Evolutionary conservation across 1,140 invertebrate genomes (phyloP).

Genomic region (Drosophila kohkoa): DNA sequence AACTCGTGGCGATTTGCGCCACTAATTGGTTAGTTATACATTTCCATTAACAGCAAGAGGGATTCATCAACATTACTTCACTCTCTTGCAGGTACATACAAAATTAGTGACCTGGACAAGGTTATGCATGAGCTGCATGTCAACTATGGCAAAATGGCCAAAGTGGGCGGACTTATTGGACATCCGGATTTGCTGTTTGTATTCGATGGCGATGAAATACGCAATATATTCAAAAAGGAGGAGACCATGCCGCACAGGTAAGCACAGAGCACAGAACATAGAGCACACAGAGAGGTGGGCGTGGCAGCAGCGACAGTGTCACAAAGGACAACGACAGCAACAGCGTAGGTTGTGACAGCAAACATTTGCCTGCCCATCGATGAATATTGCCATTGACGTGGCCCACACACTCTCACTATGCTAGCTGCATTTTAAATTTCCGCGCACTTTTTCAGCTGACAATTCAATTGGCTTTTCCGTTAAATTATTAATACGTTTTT

Average conservation of each 20-base stretch:
- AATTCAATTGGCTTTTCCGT: background rate
- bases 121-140: constrained; percentile 88
- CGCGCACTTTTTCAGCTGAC: background rate
- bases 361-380: background rate
- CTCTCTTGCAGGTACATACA: constrained; percentile 88
- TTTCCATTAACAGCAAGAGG: background rate
- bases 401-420: background rate
- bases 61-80: background rate
- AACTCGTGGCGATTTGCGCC: constrained; percentile 93
- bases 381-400: no score
- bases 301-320: background rate
- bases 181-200: constrained; percentile 92
- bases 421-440: background rate
- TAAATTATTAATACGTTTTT: background rate
- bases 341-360: constrained; percentile 3
- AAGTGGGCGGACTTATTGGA: constrained; percentile 90
- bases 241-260: constrained; percentile 89
- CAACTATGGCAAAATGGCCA: constrained; percentile 90
- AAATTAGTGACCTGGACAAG: constrained; percentile 91
- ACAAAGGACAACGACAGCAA: constrained; percentile 1
- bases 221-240: constrained; percentile 90
- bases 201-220: constrained; percentile 91
- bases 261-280: constrained; percentile 32
- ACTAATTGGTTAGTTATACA: constrained; percentile 86
- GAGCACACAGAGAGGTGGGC: constrained; percentile 6